phyloP scores from a whole-genome alignment of 2,888 invertebrate genomes.

The Orgyia antiqua region DNA sequence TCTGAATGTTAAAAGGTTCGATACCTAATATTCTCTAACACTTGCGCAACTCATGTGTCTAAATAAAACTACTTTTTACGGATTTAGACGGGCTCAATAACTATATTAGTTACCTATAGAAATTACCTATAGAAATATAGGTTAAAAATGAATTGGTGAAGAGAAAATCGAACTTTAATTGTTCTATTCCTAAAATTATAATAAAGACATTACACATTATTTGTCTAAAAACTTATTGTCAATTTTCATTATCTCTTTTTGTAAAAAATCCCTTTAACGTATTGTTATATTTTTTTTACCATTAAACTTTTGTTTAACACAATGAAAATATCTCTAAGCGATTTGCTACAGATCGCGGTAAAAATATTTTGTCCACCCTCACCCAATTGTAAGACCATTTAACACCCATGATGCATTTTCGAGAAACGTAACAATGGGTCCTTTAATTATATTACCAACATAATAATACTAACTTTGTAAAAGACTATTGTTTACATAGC shows the following conservation, averaged over 20 bases:
- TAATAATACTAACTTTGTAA: conserved; percentile 64
- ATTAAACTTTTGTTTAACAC: conserved; percentile 15
- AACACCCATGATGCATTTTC: conserved; percentile 59
- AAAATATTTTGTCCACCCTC: conserved; percentile 68
- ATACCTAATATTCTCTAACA: no score
- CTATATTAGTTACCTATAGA: no score
- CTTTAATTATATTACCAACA: conserved; percentile 68
- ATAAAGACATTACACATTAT: no score
- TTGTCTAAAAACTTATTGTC: conserved; percentile 4
- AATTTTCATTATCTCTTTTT: conserved; percentile 14
- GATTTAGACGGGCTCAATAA: no score
- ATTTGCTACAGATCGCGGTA: conserved; percentile 64
- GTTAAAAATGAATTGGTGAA: no score
- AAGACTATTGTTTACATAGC: conserved; percentile 66
- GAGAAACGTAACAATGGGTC: conserved; percentile 57
- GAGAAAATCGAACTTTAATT: no score
- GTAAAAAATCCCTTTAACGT: conserved; percentile 17
- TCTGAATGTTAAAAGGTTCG: no score
- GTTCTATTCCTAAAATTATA: no score
- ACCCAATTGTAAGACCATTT: conserved; percentile 43
- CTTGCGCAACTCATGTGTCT: no score
- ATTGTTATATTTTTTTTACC: conserved; percentile 5
- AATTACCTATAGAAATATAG: no score
- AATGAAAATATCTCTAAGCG: conserved; percentile 36
- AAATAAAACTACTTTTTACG: no score